Percentiles rank a stretch among this genome's conserved stretches.
Evolutionary conservation across 1,140 invertebrate genomes (phyloP).

Genomic region (Chironomus tepperi): DNA sequence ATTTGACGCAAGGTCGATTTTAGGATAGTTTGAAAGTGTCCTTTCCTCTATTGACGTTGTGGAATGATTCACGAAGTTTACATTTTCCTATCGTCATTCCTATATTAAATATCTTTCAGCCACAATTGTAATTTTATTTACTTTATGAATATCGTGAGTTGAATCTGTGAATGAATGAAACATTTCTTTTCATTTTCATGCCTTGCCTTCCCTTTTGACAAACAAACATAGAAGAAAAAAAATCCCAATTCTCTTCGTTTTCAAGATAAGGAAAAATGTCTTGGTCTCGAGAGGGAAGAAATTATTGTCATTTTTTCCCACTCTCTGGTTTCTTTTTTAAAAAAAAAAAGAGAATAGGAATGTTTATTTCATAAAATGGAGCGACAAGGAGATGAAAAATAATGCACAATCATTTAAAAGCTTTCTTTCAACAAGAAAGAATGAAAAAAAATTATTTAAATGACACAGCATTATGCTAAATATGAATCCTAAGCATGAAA

Average conservation of each 20-base stretch:
- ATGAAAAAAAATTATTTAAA: conserved; percentile 2
- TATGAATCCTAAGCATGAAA: conserved; percentile 4
- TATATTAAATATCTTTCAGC: background rate
- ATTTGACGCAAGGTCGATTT: background rate
- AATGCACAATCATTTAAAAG: conserved; percentile 9
- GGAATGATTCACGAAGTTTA: background rate
- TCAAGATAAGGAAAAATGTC: too few relatives aligned
- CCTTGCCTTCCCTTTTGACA: too few relatives aligned
- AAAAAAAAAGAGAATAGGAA: too few relatives aligned
- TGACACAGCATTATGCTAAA: conserved; percentile 6
- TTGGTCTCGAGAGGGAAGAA: too few relatives aligned
- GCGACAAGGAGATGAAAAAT: background rate
- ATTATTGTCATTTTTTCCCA: too few relatives aligned
- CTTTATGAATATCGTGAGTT: conserved; percentile 1
- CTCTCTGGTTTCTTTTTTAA: too few relatives aligned
- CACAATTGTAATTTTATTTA: background rate
- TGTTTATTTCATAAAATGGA: background rate
- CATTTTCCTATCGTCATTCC: background rate
- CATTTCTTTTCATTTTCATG: background rate
- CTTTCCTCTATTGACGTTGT: background rate
- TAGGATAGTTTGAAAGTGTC: background rate
- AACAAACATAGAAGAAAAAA: too few relatives aligned
- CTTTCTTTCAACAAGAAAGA: background rate
- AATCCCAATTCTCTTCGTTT: too few relatives aligned
- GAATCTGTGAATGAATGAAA: background rate